Base-by-base conservation (phyloP, 2,113 vertebrate species). In the Mesitornis unicolor region DNA sequence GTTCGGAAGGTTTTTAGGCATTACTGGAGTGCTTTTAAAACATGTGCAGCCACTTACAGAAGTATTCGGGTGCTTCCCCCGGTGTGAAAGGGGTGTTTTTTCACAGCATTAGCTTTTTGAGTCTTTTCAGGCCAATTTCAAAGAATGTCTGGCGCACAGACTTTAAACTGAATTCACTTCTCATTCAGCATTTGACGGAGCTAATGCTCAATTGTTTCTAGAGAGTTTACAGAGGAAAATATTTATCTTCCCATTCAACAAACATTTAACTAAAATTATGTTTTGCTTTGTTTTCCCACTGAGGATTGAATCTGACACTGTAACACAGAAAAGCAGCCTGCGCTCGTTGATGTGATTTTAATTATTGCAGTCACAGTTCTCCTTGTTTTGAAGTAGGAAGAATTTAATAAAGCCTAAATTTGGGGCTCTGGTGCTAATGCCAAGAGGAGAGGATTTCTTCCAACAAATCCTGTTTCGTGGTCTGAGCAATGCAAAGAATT, bases 161-260 rank as follows among this genome's bases (percentile, higher is more conserved):
- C 89, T 97, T 97, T 96, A 94, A 97, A 98, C 59, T 92, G 95
- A 98, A 97, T 98, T 98, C 92, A 95, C 92, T 96, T 97, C 68
- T 91, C 97, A 97, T 97, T 97, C 89, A 84, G 89, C 94, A 93
- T 97, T 97, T 96, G 53, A 97, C 93, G 97, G 97, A 97, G 89
- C 91, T 96, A 97, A 97, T 95, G 87, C 69, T 95, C 97, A 97
- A 97, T 97, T 98, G 95, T 97, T 97, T 97, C 95, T 98, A 95
- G 97, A 97, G 87, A 96, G 92, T 63, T 93, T 97, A 97, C 86
- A 94, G 96, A 98, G 83, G 93, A 98, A 98, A 98, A 98, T 95
- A 97, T 96, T 98, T 95, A 89, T 91, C 69, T 80, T 64, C 83
- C 97, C 91, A 96, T 89, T 96, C 93, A 82, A 95, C 85, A 97